These are phyloP conservation scores for Parasteatoda lunata DNA, from an alignment of 2,888 invertebrate species.

Conservation along the genomic window DNA sequence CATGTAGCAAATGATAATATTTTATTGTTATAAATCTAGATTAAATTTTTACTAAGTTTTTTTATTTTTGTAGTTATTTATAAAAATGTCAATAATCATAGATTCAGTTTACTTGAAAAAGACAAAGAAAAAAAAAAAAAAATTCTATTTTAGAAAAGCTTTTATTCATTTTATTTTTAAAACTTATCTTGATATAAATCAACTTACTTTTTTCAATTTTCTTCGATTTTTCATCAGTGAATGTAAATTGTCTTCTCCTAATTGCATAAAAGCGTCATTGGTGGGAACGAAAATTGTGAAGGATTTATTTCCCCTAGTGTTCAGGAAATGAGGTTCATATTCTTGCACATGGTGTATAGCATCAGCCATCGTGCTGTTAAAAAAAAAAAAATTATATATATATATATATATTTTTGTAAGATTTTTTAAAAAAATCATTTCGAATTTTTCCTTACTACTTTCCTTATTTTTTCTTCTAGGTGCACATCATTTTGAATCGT, in stretches of 20 bases:
- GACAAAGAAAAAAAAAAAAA: no score
- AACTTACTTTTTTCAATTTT: constrained; percentile 51
- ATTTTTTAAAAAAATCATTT: no score
- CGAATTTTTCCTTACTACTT: no score
- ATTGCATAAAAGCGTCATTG: constrained; percentile 72
- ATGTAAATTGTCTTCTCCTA: constrained; percentile 71
- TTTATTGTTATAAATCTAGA: no score
- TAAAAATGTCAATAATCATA: no score
- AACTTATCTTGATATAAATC: not conserved
- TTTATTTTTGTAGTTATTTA: no score
- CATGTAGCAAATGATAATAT: no score
- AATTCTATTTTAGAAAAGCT: no score
- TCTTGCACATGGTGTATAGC: constrained; percentile 73
- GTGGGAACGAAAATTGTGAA: constrained; percentile 72
- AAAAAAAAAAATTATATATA: constrained; percentile 18
- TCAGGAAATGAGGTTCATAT: constrained; percentile 71
- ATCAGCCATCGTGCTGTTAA: constrained; percentile 73
- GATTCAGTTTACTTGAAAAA: no score
- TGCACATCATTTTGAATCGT: no score
- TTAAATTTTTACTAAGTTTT: no score
- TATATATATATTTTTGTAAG: not conserved
- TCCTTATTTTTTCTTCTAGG: no score
- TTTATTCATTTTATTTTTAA: not conserved
- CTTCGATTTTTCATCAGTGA: constrained; percentile 63
- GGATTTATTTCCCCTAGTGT: constrained; percentile 30